Base-by-base conservation (phyloP, 2,888 invertebrate genomes). In the Agonopterix subpropinquella region DNA sequence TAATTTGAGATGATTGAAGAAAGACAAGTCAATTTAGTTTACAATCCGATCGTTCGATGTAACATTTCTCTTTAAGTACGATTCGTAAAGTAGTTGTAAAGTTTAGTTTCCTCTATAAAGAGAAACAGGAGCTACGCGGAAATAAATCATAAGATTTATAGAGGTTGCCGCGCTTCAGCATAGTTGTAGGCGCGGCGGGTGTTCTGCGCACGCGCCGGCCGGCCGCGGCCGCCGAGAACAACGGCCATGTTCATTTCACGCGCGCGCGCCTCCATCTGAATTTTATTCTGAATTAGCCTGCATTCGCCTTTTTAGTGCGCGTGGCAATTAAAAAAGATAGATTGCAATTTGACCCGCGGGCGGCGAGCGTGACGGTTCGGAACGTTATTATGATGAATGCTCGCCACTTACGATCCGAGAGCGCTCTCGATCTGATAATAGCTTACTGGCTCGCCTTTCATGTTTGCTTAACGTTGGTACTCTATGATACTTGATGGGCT, bases 271-370 rank as follows among this genome's bases (percentile, higher is more conserved):
- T 73, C 60, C 62, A 66, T 72, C 70, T 77, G 73, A 72, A 73
- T 74, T 70, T 75, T 67, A 73, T 73, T 73, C 65, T 54, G 74
- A 77, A 74, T 78, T 71, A 77, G 77, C 69, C 67, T 59, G 73
- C 70, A 68, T 72, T 77, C 67, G 70, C 68, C 70, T 80, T 80
- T 83, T 81, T 77, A 78, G 77, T 72, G 73, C 76, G 67, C 68
- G 64, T 58, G 66, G 83, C 80, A 86, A 87, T 87, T 87, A 87
- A 81, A 85, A 83, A 84, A 86, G 84, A 86, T 83, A 77, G 81
- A 86, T 86, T 82, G 84, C 86, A 71, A 80, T 74, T 78, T 86
- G 87, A 88, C 86, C 87, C 72, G 80, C 78, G 77, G 65, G 78
- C 80, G 75, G 68, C 64, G 64, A 77, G 77, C 86, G 82, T 87